Conservation (phyloP, 2,113 vertebrate species). For the Salvator merianae region DNA sequence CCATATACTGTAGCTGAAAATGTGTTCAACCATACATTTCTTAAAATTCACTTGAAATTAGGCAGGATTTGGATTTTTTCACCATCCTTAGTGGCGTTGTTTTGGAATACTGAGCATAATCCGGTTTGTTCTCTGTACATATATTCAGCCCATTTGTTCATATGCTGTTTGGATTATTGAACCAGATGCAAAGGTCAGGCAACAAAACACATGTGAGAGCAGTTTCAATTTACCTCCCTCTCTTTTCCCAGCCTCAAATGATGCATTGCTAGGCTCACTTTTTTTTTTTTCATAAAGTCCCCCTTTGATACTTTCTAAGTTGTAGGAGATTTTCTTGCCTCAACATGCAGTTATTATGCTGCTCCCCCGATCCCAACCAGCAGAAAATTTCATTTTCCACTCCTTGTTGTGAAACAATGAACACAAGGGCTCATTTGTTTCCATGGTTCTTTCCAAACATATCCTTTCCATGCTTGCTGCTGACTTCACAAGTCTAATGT, state of each 20-base stretch:
- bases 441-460: conserved; percentile 1
- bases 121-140: no score
- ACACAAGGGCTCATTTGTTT: conserved; percentile 53
- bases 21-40: no score
- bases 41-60: no score
- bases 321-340: neutral
- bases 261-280: neutral
- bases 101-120: no score
- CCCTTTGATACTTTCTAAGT: neutral
- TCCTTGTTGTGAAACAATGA: conserved; percentile 47
- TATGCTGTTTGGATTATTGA: neutral
- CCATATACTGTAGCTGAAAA: no score
- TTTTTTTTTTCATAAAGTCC: neutral
- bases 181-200: neutral
- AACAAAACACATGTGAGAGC: neutral
- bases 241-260: neutral
- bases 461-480: conserved; percentile 38
- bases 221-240: neutral
- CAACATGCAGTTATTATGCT: neutral
- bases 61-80: no score
- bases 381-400: conserved; percentile 31
- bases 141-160: neutral
- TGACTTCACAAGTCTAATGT: conserved; percentile 61
- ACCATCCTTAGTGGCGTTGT: no score
- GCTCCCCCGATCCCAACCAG: neutral